Base-by-base conservation (phyloP, 1,140 invertebrate species). In the Pomacea maculata region DNA sequence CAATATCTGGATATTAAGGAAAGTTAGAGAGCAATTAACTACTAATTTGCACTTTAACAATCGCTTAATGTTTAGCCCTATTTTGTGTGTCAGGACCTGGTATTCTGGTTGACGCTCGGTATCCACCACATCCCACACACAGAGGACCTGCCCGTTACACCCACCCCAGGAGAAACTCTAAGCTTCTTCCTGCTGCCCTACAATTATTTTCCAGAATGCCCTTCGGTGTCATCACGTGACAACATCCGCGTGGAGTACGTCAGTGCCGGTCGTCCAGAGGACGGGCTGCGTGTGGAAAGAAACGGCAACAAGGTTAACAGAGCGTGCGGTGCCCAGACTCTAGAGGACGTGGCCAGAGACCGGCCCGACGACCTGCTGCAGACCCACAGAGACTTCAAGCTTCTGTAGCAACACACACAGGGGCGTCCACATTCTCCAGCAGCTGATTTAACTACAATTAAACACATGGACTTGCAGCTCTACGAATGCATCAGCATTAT, bases 171-270 rank as follows among this genome's bases (percentile, higher is more conserved):
- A 17, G 80, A 57, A 29, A 82, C 84, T 68, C 86, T 87, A 6
- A 80, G 71, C 29, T 86, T 88, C 79, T 80, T 84, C 68, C 77
- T 88, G 34, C 80, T 83, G 15, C 87, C 87, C 7, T 87, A 82
- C 83, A 88, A 88, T 82, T 88, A 86, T 83, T 88, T 88, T 67
- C 72, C 78, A 12, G 83, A 85, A 77, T 85, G 86, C 75, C 86
- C 87, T 21, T 83, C 84, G 1, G 75, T 83, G 68, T 67, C 70
- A 10, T 87, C 86, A 19, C 73, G 73, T 45, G 82, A 87, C 77
- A 80, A 86, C 57, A 80, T 83, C 57, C 82, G 84, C 17, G 76
- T 85, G 14, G 64, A 82, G 52, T 81, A 83, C 72, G 77, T 80
- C 29, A 76, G 80, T n/a, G 68, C 75, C 14, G 54, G 63, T 11